These are phyloP conservation scores for Rosalia funebris DNA, from an alignment of 2,888 invertebrate species.

Conservation along the genomic window DNA sequence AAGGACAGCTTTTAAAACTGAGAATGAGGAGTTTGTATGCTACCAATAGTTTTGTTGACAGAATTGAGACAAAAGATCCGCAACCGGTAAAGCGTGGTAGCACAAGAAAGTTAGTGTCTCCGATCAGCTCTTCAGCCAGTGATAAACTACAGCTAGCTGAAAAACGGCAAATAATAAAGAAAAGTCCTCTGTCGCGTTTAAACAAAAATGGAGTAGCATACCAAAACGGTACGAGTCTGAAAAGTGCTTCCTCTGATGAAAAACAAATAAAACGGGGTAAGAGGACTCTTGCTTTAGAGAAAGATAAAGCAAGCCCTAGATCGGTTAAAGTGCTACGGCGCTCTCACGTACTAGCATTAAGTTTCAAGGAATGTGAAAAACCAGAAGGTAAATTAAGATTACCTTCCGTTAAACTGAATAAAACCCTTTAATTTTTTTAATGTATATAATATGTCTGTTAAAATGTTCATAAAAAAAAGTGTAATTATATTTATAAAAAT, in stretches of 20 bases:
- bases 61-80: constrained; percentile 55
- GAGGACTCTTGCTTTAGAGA: constrained; percentile 57
- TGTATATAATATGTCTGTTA: constrained; percentile 19
- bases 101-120: constrained; percentile 40
- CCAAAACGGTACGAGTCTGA: constrained; percentile 35
- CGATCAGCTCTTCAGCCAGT: constrained; percentile 34
- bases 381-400: constrained; percentile 46
- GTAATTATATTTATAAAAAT: constrained; percentile 28
- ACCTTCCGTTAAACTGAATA: constrained; percentile 51
- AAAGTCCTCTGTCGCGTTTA: constrained; percentile 36
- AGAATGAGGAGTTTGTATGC: constrained; percentile 39
- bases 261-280: constrained; percentile 56
- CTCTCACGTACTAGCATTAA: constrained; percentile 46
- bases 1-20: constrained; percentile 47
- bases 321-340: constrained; percentile 60
- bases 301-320: constrained; percentile 57
- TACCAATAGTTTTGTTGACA: constrained; percentile 56
- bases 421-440: constrained; percentile 46
- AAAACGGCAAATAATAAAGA: constrained; percentile 50
- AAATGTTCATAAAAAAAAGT: constrained; percentile 24
- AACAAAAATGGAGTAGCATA: constrained; percentile 29
- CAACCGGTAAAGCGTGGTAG: constrained; percentile 40
- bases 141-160: constrained; percentile 41
- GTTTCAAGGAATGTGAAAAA: constrained; percentile 47
- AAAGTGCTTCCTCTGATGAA: constrained; percentile 44